Percentiles rank a stretch among this genome's conserved stretches.
Evolutionary conservation across 2,113 vertebrate species (phyloP).

Genomic region (Cariama cristata): DNA sequence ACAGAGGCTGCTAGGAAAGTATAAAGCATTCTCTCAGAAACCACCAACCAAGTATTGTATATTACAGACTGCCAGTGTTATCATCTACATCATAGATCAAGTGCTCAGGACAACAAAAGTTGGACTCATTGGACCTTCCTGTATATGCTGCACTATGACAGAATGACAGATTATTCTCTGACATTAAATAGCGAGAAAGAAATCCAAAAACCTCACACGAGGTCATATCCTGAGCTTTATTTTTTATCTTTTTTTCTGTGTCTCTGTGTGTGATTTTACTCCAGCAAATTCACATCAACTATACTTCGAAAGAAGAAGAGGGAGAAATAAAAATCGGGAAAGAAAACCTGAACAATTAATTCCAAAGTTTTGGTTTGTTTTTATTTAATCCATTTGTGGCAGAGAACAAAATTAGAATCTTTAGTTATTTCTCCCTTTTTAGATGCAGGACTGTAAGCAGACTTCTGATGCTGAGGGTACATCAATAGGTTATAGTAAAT

Average conservation of each 20-base stretch:
- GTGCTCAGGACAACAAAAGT: background rate
- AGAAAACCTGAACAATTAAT: background rate
- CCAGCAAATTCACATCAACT: background rate
- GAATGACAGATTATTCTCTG: background rate
- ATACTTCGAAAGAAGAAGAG: background rate
- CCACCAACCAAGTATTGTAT: background rate
- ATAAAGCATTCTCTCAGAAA: background rate
- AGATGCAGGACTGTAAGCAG: background rate
- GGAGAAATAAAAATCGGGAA: background rate
- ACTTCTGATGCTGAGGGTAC: background rate
- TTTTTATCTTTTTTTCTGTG: background rate
- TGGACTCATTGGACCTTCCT: background rate
- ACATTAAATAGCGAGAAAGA: background rate
- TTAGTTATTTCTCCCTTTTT: background rate
- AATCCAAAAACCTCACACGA: accelerated
- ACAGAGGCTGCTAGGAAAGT: background rate
- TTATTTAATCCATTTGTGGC: background rate
- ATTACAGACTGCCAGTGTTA: background rate
- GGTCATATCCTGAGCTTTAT: background rate
- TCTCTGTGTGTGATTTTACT: background rate
- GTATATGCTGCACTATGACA: background rate
- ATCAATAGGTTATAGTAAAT: background rate
- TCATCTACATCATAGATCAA: background rate
- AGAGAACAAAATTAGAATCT: background rate
- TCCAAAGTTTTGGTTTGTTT: background rate